These are phyloP conservation scores for Linnaemya vulpina DNA, from an alignment of 2,888 invertebrate genomes.

Conservation along the genomic window DNA sequence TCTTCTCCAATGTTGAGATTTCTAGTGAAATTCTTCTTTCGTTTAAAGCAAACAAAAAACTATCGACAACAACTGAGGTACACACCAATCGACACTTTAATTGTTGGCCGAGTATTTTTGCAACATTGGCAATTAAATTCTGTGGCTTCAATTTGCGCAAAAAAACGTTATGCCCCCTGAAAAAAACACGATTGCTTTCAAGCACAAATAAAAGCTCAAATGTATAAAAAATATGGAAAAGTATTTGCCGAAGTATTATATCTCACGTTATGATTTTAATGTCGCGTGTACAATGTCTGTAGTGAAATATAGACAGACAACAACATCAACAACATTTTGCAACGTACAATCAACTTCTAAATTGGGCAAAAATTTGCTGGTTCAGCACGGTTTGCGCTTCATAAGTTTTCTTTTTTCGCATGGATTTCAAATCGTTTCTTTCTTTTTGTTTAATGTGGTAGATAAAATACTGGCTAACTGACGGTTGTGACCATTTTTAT, in stretches of 20 bases:
- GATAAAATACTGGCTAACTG: conserved; percentile 72
- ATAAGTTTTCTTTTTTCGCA: conserved; percentile 39
- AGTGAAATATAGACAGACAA: conserved; percentile 8
- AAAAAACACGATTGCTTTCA: conserved; percentile 4
- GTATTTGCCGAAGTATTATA: conserved; percentile 32
- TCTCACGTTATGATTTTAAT: conserved; percentile 22
- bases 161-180: conserved; percentile 29
- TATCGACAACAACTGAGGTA: conserved; percentile 1
- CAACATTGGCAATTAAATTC: conserved; percentile 64
- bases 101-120: conserved; percentile 59
- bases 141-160: conserved; percentile 56
- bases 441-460: not conserved
- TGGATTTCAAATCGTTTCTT: conserved; percentile 12
- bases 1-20: conserved; percentile 53
- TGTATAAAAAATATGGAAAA: conserved; percentile 37
- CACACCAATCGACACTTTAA: conserved; percentile 44
- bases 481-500: conserved; percentile 73
- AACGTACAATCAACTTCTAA: conserved; percentile 62
- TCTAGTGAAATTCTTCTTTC: conserved; percentile 67
- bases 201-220: conserved; percentile 48
- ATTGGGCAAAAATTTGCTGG: conserved; percentile 27
- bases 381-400: conserved; percentile 27
- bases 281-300: conserved; percentile 2
- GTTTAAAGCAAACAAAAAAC: conserved; percentile 16
- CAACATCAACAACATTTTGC: conserved; percentile 46